Percentiles rank a stretch among this genome's conserved stretches.
These are phyloP conservation scores for Nycticryphes semicollaris DNA, from an alignment of 2,113 vertebrate genomes.

Conservation along the genomic window DNA sequence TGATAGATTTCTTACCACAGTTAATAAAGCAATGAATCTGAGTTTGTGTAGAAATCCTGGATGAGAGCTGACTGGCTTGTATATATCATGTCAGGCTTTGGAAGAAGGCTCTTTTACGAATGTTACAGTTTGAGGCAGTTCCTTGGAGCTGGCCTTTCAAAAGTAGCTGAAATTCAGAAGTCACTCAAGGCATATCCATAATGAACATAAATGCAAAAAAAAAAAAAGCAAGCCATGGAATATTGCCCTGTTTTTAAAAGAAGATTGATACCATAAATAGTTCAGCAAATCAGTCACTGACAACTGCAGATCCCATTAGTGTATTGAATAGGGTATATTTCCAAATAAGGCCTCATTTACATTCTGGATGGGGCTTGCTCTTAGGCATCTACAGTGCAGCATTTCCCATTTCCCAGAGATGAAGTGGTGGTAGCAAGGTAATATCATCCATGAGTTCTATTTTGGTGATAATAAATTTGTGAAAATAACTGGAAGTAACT, in stretches of 20 bases:
- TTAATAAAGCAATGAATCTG: background rate
- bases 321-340: background rate
- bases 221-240: background rate
- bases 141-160: background rate
- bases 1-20: background rate
- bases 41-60: background rate
- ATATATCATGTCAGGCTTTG: background rate
- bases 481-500: slow-evolving; percentile 4
- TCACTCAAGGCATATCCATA: background rate
- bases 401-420: background rate
- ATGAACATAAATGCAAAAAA: background rate
- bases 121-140: background rate
- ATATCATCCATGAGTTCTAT: background rate
- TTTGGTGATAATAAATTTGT: slow-evolving; percentile 7
- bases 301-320: background rate
- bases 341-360: background rate
- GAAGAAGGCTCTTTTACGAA: background rate
- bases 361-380: background rate
- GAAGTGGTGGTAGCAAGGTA: background rate
- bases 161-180: background rate
- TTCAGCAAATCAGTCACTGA: background rate
- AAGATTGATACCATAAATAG: background rate
- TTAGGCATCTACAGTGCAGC: background rate
- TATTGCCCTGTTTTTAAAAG: background rate
- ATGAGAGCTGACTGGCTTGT: background rate